Evolutionary conservation across 2,888 invertebrate species (phyloP), one percentile per base, ranked within the genome.

Genomic region (Serrognathus titanus): DNA sequence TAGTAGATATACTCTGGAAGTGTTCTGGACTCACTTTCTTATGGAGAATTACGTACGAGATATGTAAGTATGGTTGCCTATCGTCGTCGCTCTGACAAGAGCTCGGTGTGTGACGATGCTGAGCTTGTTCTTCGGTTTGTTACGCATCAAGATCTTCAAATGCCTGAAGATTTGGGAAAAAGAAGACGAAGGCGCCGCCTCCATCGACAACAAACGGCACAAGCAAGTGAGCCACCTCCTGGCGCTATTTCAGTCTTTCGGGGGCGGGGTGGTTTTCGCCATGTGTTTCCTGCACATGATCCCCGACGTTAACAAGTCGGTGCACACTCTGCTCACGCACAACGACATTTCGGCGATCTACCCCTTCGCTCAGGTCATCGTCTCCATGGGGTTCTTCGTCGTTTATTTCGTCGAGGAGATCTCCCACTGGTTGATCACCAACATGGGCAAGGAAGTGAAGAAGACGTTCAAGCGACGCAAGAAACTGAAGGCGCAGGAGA

Each of bases 221-320:
- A 55, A 66, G 43, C 70, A 71, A 62, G 71, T 77, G 3, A 72
- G 69, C 11, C 74, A 74, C 59, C 67, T 66, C 39, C 65, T 78
- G 41, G 76, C 74, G 13, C 61, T 76, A 48, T 72, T 80, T 51
- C 78, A 78, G 63, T 74, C 80, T 45, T 81, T 83, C 62, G 82
- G 83, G 13, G 82, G 82, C 7, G 83, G 83, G 7, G 81, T 83
- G 2, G 70, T 83, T n/a, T 76, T 83, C 53, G 81, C 82, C 35
- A 83, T 83, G 1, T 81, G 81, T 58, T 82, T 83, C 63, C 72
- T 82, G n/a, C 83, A 83, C 66, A 80, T 83, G 79, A 78, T 83
- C 66, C 80, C 82, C 1, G 82, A 82, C 68, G 80, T 81, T 2
- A 74, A 79, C 53, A 75, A 76, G 48, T 75, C 78, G 7, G 71